Percentiles rank a stretch among this genome's conserved stretches.
Conservation (phyloP, 2,113 vertebrate species). For the Gavialis gangeticus region DNA sequence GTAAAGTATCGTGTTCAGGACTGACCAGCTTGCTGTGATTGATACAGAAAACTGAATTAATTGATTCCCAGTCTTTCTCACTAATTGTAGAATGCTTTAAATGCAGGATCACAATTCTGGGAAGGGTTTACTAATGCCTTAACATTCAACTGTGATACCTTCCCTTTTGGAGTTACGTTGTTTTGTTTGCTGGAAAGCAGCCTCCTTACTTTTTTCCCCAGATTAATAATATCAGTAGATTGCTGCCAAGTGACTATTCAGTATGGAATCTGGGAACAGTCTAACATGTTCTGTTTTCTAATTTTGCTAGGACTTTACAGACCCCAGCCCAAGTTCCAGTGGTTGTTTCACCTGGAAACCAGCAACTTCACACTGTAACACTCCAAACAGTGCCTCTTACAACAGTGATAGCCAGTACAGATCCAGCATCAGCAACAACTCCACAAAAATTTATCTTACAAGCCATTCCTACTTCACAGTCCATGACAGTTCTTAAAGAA, state of each 20-base stretch:
- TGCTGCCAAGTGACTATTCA: not conserved
- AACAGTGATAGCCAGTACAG: constrained; percentile 85
- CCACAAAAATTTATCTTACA: constrained; percentile 87
- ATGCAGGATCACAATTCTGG: not conserved
- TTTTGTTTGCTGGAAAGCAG: not conserved
- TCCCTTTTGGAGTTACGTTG: not conserved
- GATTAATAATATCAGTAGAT: not conserved
- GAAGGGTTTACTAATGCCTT: accelerated
- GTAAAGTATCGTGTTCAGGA: not conserved
- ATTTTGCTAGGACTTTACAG: constrained; percentile 79
- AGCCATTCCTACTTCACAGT: constrained; percentile 85
- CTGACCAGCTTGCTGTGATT: not conserved
- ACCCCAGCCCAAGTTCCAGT: constrained; percentile 84
- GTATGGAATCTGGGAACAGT: not conserved
- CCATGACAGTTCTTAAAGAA: constrained; percentile 87
- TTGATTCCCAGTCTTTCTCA: not conserved
- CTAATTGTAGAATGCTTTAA: not conserved
- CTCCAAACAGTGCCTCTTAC: constrained; percentile 88
- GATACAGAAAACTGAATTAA: not conserved
- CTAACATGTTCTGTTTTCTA: constrained; percentile 48
- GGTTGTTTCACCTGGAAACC: constrained; percentile 83
- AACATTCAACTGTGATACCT: accelerated
- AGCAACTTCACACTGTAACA: constrained; percentile 84
- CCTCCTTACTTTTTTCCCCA: not conserved
- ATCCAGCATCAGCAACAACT: constrained; percentile 72